Base-by-base conservation (phyloP, 2,797 vertebrate species). In the Sebastes aleutianus region DNA sequence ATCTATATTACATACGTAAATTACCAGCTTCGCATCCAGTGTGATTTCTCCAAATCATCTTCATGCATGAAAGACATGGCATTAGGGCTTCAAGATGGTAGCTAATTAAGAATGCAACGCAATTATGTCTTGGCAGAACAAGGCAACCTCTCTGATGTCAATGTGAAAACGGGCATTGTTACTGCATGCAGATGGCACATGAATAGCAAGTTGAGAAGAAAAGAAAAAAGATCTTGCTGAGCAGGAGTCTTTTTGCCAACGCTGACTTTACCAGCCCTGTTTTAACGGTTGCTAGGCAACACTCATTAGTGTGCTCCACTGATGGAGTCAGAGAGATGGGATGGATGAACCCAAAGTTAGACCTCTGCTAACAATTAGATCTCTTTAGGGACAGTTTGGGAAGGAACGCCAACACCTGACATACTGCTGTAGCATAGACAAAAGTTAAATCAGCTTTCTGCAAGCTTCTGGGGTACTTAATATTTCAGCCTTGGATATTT, bases 231-330 rank as follows among this genome's bases (percentile, higher is more conserved):
- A 87, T 86, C 85, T 86, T 24, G 36, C 85, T 63, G 87, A 91
- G 88, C 80, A 63, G 50, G 59, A 87, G 86, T 84, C 47, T 56
- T 58, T 74, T 70, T 77, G 81, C 90, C 90, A 91, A 79, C 63
- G 47, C 84, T 85, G 91, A 95, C 91, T 95, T 92, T 83, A 87
- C 82, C 80, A 88, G 82, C 71, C 87, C 91, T 89, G 90, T 93
- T 94, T 95, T 90, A 88, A 80, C 12, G 74, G 94, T 95, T 94
- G 93, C 95, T 90, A 92, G 87, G 95, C 88, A 95, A 95, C 94
- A 85, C 92, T 95, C 84, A 89, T 94, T 93, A 93, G 88, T 85
- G 84, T 56, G 65, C 76, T 81, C 69, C 54, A 57, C 70, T 90
- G 79, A 91, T 80, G 68, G 71, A 83, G 78, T 76, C 80, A 24